Conservation (phyloP, 1,140 invertebrate species). For the Arion vulgaris region DNA sequence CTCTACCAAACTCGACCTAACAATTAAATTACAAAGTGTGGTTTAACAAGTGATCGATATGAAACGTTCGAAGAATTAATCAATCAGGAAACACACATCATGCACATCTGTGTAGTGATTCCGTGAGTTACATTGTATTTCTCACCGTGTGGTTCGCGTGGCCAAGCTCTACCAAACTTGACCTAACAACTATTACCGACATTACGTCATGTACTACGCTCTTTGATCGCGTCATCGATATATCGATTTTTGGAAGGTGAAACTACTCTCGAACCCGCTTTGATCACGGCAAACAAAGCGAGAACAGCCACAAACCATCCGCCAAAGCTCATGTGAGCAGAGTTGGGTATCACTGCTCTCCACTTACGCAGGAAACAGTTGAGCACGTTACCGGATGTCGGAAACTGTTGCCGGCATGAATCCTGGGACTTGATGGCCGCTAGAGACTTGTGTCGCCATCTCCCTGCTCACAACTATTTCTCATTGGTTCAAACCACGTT, state of each 20-base stretch:
- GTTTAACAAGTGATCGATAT: no score
- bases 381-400: constrained; percentile 11
- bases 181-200: no score
- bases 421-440: constrained; percentile 24
- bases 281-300: neutral
- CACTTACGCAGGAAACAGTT: constrained; percentile 14
- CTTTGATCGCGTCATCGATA: neutral
- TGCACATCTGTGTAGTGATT: no score
- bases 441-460: constrained; percentile 26
- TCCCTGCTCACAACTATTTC: neutral
- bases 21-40: no score
- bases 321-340: neutral
- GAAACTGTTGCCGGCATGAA: constrained; percentile 28
- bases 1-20: no score
- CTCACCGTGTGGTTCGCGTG: no score
- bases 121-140: no score
- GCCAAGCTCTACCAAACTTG: no score
- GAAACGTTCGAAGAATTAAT: no score
- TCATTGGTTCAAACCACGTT: constrained; percentile 3
- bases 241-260: neutral
- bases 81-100: no score
- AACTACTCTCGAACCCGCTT: neutral
- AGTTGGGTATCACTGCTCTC: neutral
- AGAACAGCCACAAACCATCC: neutral
- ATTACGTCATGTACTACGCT: no score